Base-by-base conservation (phyloP, 2,797 vertebrate species). In the Eidolon dupreanum region DNA sequence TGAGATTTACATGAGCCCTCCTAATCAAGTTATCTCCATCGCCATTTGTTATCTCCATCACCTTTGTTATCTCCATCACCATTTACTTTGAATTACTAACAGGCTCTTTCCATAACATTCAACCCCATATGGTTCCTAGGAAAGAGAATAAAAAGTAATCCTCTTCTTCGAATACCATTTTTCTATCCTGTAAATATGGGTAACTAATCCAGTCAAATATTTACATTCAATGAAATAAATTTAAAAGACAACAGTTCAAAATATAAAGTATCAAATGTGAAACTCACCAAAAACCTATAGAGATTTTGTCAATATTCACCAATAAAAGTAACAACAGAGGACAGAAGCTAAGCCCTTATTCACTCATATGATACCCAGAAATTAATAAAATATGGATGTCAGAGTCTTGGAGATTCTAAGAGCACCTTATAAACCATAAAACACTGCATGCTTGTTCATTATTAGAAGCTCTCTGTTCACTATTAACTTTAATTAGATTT, bases 401-500 rank as follows among this genome's bases (percentile, higher is more conserved):
- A 94, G 70, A 78, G 36, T 94, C 79, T 92, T 71, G 26, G 24
- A 49, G 13, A 73, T 66, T 55, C 78, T 82, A 94, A 96, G 71
- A 88, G 12, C 24, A 86, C 13, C 94, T 77, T 75, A 61, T 73
- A 96, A 95, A 51, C 49, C 12, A 20, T 51, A 88, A 82, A 75
- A 51, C 41, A 84, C 33, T 22, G 1, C 36, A 94, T 8, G 77
- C 17, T 90, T 96, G 84, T 95, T 95, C 96, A 96, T 96, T 97
- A 95, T 81, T 95, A 73, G 74, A 97, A 89, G 61, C 49, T 87
- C 26, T 92, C 55, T 94, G 46, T 93, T 96, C 79, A 96, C 88
- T 92, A 92, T 94, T 89, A 95, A 96, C 92, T 94, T 94, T 91
- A 96, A 95, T 63, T 83, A 86, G 70, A 95, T 95, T 96, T 97